These are phyloP conservation scores for Hyposmocoma kahamanoa DNA, from an alignment of 1,140 invertebrate genomes.

Conservation along the genomic window DNA sequence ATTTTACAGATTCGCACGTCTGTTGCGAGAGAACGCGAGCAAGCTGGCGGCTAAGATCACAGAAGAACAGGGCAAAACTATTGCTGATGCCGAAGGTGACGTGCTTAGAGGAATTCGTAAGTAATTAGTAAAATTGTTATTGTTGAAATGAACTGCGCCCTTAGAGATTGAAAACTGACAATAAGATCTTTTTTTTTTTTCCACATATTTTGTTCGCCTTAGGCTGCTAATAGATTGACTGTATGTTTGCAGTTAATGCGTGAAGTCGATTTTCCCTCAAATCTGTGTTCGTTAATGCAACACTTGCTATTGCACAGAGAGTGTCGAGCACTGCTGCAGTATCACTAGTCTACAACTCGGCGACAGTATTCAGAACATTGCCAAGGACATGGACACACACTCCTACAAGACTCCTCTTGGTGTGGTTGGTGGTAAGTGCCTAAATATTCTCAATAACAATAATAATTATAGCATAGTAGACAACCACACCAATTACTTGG, in stretches of 20 bases:
- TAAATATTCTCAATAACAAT: too few species aligned
- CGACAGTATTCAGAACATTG: slow-evolving; percentile 92
- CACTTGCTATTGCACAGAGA: too few species aligned
- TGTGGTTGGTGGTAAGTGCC: slow-evolving; percentile 83
- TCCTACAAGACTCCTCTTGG: slow-evolving; percentile 94
- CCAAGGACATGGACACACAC: slow-evolving; percentile 94
- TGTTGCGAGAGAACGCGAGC: slow-evolving; percentile 82
- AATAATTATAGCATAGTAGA: too few species aligned
- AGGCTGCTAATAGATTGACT: too few species aligned
- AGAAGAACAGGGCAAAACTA: slow-evolving; percentile 97
- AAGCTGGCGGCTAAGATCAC: slow-evolving; percentile 95
- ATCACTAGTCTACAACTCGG: slow-evolving; percentile 94
- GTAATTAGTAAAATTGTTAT: too few species aligned
- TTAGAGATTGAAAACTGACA: too few species aligned
- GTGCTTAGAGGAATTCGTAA: slow-evolving; percentile 95
- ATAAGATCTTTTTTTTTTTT: too few species aligned
- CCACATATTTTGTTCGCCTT: too few species aligned
- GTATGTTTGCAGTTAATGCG: neutral
- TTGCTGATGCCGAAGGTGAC: slow-evolving; percentile 98
- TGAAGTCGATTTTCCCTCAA: neutral
- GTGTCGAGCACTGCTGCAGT: slow-evolving; percentile 96
- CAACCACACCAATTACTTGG: too few species aligned
- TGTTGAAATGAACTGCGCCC: too few species aligned
- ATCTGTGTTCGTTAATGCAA: too few species aligned
- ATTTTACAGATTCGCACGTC: slow-evolving; percentile 71